Evolutionary conservation across 2,113 vertebrate species (phyloP).

Genomic region (Antigone vipio): DNA sequence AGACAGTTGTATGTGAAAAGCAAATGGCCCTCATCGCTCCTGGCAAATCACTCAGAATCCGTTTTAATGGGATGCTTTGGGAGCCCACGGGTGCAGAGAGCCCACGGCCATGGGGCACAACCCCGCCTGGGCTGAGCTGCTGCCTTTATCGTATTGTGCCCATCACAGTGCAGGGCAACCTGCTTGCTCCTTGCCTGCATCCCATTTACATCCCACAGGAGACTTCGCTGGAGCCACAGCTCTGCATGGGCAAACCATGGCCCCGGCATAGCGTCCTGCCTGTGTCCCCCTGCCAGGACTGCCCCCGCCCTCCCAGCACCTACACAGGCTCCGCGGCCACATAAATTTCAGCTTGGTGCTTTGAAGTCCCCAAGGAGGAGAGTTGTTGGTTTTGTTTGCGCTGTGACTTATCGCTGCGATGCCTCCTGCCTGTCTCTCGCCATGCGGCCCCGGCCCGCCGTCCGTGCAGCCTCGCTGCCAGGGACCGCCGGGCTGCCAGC

Average conservation of each 20-base stretch:
- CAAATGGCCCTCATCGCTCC: not conserved
- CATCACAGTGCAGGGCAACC: fast-evolving
- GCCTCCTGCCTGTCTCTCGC: slow-evolving; percentile 58
- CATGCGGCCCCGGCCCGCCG: slow-evolving; percentile 49
- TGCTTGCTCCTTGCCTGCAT: not conserved
- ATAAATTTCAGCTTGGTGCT: slow-evolving; percentile 68
- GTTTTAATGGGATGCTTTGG: not conserved
- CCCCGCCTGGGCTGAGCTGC: not conserved
- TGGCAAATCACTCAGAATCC: not conserved
- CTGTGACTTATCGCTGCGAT: slow-evolving; percentile 70
- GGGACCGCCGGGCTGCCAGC: slow-evolving; percentile 77
- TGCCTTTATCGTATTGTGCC: fast-evolving
- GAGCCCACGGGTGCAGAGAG: not conserved
- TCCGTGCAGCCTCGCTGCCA: slow-evolving; percentile 58
- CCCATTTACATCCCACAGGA: not conserved
- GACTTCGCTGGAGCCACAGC: fast-evolving
- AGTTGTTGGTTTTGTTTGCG: slow-evolving; percentile 84
- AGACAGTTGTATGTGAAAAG: not conserved
- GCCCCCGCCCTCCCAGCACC: not conserved
- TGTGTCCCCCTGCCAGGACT: fast-evolving
- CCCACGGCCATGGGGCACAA: fast-evolving
- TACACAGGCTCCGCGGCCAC: slow-evolving; percentile 20
- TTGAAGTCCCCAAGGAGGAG: slow-evolving; percentile 83
- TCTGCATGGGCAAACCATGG: fast-evolving
- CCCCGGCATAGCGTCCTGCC: fast-evolving